Evolutionary conservation across 2,888 invertebrate species (phyloP).

Genomic region (Xestoiulus laeticollis): DNA sequence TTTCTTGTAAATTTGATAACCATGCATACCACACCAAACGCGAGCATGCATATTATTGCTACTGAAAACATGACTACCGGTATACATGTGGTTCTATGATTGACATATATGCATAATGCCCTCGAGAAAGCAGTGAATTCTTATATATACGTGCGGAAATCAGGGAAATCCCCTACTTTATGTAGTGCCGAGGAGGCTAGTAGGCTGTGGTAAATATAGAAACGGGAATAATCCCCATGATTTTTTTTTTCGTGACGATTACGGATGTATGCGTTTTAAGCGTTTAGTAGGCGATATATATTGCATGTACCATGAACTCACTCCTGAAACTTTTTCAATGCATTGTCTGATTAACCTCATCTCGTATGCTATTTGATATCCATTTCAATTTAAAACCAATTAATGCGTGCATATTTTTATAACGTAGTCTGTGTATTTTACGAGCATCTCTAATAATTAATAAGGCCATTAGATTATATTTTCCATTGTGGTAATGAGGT

Average conservation of each 20-base stretch:
- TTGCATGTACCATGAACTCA: not conserved
- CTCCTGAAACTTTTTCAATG: not conserved
- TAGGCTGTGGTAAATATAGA: not conserved
- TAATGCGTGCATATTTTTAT: not conserved
- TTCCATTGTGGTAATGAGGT: not conserved
- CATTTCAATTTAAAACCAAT: not conserved
- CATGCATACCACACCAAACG: not conserved
- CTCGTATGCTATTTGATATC: not conserved
- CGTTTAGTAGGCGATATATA: not conserved
- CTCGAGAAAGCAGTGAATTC: not conserved
- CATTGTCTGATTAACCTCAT: slow-evolving; percentile 5
- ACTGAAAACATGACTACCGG: not conserved
- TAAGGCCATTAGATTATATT: not conserved
- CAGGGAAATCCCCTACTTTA: not conserved
- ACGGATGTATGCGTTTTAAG: no score
- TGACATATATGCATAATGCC: not conserved
- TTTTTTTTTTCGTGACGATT: not conserved
- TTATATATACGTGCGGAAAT: not conserved
- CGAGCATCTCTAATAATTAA: not conserved
- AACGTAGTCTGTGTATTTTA: not conserved
- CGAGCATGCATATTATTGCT: not conserved
- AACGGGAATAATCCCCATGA: not conserved
- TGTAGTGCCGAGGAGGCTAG: not conserved
- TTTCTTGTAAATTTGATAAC: not conserved
- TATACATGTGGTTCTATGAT: no score